Evolutionary conservation across 1,140 invertebrate species (phyloP), one percentile per base, ranked within the genome.

Genomic region (Heliconius eleuchia): DNA sequence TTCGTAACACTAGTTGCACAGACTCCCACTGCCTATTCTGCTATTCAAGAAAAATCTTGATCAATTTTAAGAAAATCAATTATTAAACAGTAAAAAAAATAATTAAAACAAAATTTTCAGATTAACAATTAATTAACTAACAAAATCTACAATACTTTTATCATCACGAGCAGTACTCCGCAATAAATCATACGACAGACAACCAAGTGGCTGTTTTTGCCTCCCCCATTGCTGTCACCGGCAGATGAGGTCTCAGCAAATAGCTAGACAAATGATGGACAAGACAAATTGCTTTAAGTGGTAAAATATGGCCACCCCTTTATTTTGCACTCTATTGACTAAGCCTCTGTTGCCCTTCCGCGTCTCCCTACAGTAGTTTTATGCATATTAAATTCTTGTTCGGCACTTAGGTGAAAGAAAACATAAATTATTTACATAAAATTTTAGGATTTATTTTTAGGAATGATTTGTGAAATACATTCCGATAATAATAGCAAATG

Each of bases 201-300:
- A 84, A 78, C 60, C 73, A 72, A 77, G 70, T 82, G 78, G 34
- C 78, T 83, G 83, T 87, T 87, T 86, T 87, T 87, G 82, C 75
- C 55, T 82, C 71, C 82, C 82, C 74, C 79, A 73, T 66, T 77
- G 30, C 86, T 87, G 86, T 89, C 83, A 77, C 73, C 23, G 70
- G 76, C 87, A 89, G 85, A 87, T 66, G 60, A 66, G 60, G 60
- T 83, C 85, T 83, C 86, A 85, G 81, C 82, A 84, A 85, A 87
- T 87, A 83, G 74, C 84, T 77, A 86, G 85, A 87, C 85, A 86
- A 87, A 89, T 86, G 86, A 89, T 84, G 78, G 79, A 83, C 82
- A 74, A 85, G 85, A 87, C 83, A 89, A 88, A 88, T 89, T 86
- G 82, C 82, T 80, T 66, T 66, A 82, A 81, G 79, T 80, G 82